phyloP scores from a whole-genome alignment of 2,888 invertebrate genomes.

The Drosophila pseudotakahashii region DNA sequence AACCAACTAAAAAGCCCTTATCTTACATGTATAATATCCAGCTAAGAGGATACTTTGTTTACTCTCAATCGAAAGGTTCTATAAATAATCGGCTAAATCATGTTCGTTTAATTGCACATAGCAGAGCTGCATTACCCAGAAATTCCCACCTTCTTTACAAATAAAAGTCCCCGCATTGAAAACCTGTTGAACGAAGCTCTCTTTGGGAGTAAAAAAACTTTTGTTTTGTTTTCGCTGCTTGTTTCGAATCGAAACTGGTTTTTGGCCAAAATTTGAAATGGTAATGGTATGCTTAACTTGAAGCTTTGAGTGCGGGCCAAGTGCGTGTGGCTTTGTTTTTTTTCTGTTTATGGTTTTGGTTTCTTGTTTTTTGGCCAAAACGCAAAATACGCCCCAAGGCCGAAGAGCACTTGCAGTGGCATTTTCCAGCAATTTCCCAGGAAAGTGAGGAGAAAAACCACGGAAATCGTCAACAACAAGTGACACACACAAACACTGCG shows the following conservation, averaged over 20 bases:
- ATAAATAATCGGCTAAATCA: conserved; percentile 38
- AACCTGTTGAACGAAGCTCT: conserved; percentile 69
- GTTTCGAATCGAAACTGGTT: conserved; percentile 61
- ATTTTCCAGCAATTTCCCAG: conserved; percentile 24
- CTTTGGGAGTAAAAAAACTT: conserved; percentile 42
- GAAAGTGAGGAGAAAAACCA: conserved; percentile 42
- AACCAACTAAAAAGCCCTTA: conserved; percentile 1
- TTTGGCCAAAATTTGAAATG: conserved; percentile 36
- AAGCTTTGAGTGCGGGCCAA: conserved; percentile 56
- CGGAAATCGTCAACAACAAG: conserved; percentile 56
- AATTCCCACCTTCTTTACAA: conserved; percentile 49
- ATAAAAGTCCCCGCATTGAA: conserved; percentile 39
- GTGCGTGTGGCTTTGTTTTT: conserved; percentile 36
- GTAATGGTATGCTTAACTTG: conserved; percentile 36
- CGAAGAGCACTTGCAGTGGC: conserved; percentile 48
- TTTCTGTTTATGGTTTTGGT: neutral
- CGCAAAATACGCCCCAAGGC: conserved; percentile 52
- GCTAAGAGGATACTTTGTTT: conserved; percentile 5
- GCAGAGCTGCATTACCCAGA: conserved; percentile 33
- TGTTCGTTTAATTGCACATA: conserved; percentile 37
- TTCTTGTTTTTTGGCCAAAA: conserved; percentile 2
- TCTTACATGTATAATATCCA: neutral
- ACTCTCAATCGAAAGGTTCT: conserved; percentile 19
- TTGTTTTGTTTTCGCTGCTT: conserved; percentile 28
- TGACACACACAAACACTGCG: conserved; percentile 26